Evolutionary conservation across 2,797 vertebrate genomes (phyloP).

Genomic region (Moxostoma hubbsi): DNA sequence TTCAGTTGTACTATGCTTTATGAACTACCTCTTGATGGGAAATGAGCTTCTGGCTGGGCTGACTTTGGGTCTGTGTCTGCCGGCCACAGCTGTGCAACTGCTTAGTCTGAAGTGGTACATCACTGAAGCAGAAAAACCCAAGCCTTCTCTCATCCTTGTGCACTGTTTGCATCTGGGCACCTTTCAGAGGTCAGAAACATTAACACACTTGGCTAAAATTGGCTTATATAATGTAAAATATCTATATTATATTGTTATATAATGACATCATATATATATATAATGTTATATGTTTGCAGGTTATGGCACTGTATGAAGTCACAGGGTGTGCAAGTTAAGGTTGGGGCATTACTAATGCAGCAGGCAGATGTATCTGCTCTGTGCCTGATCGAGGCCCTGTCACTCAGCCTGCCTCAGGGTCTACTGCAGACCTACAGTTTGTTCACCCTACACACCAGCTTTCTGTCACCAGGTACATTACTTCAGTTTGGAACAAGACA

Average conservation of each 20-base stretch:
- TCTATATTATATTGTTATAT: no score
- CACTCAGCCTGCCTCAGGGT: slow-evolving; percentile 84
- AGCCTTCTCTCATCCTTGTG: slow-evolving; percentile 71
- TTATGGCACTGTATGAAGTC: slow-evolving; percentile 75
- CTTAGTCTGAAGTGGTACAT: slow-evolving; percentile 85
- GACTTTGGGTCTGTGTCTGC: slow-evolving; percentile 73
- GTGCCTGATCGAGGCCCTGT: slow-evolving; percentile 82
- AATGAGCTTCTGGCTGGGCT: slow-evolving; percentile 78
- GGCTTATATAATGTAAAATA: no score
- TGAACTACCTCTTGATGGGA: slow-evolving; percentile 75
- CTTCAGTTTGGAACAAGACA: background rate
- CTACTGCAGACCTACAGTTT: slow-evolving; percentile 82
- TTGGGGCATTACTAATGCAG: slow-evolving; percentile 71
- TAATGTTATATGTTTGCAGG: slow-evolving; percentile 66
- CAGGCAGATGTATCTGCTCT: slow-evolving; percentile 81
- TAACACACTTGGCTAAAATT: no score
- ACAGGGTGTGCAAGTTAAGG: background rate
- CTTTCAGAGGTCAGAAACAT: slow-evolving; percentile 79
- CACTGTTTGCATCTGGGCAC: slow-evolving; percentile 87
- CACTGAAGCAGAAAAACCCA: slow-evolving; percentile 71
- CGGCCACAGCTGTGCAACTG: slow-evolving; percentile 79
- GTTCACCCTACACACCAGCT: slow-evolving; percentile 75
- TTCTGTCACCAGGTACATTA: slow-evolving; percentile 78
- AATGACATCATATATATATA: background rate
- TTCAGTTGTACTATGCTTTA: slow-evolving; percentile 78